A percentile compares a stretch with the other conserved stretches of the same genome.
These are phyloP conservation scores for Chinchilla lanigera DNA, from an alignment of 2,113 vertebrate species.

Conservation along the genomic window DNA sequence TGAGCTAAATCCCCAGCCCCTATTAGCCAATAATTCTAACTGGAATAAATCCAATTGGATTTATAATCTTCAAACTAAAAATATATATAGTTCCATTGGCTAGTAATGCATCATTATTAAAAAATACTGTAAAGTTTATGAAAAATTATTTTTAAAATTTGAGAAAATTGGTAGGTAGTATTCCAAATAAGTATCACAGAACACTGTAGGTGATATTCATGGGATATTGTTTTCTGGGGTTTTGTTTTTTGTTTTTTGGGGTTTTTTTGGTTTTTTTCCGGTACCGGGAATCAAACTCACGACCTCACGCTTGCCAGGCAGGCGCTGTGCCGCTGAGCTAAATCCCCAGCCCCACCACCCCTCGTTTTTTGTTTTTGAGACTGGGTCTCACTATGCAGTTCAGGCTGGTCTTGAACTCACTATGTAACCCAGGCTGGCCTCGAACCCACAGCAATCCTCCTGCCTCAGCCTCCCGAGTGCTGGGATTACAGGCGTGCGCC, in stretches of 20 bases:
- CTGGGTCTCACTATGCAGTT: neutral
- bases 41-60: neutral
- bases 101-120: conserved; percentile 16
- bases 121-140: neutral
- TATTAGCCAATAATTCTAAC: conserved; percentile 15
- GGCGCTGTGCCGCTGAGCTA: no score
- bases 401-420: neutral
- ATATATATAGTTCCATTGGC: neutral
- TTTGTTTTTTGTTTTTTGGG: neutral
- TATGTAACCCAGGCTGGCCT: neutral
- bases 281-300: no score
- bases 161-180: neutral
- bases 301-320: no score
- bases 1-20: no score
- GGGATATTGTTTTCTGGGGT: neutral
- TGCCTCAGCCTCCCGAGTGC: neutral
- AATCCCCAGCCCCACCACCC: no score
- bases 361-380: neutral
- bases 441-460: neutral
- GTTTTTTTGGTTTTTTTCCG: no score
- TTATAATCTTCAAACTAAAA: conserved; percentile 3
- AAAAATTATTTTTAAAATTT: conserved; percentile 5
- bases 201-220: neutral
- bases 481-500: neutral
- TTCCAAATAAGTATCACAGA: neutral